Conservation (phyloP, 2,888 invertebrate genomes). For the Sympetrum striolatum region DNA sequence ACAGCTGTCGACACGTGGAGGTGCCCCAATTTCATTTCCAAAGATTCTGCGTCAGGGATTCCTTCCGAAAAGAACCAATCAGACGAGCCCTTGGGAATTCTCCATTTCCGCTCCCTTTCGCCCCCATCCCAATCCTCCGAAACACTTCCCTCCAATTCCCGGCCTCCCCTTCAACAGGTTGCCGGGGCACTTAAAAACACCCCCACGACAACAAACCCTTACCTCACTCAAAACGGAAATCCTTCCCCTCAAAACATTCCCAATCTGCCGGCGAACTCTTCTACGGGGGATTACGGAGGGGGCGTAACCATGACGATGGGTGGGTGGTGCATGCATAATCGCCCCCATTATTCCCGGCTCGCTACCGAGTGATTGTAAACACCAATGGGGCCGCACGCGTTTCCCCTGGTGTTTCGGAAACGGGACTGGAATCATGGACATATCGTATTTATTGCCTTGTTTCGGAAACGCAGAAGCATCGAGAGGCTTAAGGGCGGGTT, state of each 20-base stretch:
- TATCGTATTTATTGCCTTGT: neutral
- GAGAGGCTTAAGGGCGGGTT: neutral
- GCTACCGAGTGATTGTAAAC: neutral
- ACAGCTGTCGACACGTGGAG: too few relatives aligned
- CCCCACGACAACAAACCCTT: constrained; percentile 5
- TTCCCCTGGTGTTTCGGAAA: neutral
- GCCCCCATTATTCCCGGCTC: neutral
- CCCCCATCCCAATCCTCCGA: neutral
- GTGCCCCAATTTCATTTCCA: too few relatives aligned
- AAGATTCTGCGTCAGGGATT: too few relatives aligned
- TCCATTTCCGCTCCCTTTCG: neutral
- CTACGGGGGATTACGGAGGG: neutral
- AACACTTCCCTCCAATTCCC: neutral
- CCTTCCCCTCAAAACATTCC: neutral
- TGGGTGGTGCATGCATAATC: neutral
- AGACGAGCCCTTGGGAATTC: too few relatives aligned
- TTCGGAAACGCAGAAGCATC: neutral
- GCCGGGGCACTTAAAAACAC: neutral
- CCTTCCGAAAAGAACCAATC: too few relatives aligned
- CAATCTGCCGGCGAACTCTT: neutral
- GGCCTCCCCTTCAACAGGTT: constrained; percentile 26
- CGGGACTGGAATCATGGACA: neutral
- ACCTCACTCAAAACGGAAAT: neutral
- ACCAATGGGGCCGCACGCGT: neutral
- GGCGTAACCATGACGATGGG: neutral